phyloP scores from a whole-genome alignment of 1,140 invertebrate genomes.

The Dendrolimus kikuchii region DNA sequence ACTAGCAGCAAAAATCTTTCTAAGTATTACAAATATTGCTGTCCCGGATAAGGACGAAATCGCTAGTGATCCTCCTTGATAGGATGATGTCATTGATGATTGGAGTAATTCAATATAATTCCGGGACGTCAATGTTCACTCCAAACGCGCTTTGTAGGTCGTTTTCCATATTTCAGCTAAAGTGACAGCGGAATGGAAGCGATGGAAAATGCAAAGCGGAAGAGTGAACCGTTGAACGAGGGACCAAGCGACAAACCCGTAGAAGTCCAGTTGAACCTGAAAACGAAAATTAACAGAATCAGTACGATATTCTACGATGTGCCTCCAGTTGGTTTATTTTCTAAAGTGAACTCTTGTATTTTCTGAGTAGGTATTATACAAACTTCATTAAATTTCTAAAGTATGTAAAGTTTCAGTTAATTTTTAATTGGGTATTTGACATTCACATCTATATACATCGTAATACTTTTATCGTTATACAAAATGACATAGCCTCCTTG shows the following conservation, averaged over 20 bases:
- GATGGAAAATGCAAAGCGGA: constrained; percentile 96
- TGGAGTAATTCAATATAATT: constrained; percentile 27
- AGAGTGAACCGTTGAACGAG: constrained; percentile 94
- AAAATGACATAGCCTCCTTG: too few species aligned
- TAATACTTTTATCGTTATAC: too few species aligned
- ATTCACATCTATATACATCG: too few species aligned
- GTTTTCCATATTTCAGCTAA: constrained; percentile 99
- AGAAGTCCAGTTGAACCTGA: constrained; percentile 90
- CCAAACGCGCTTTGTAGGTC: constrained; percentile 92
- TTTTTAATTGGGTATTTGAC: too few species aligned
- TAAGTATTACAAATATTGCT: constrained; percentile 56
- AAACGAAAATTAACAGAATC: constrained; percentile 12
- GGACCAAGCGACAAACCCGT: constrained; percentile 94
- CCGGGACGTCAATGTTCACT: constrained; percentile 70
- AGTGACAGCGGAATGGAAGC: constrained; percentile 97
- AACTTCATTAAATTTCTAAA: too few species aligned
- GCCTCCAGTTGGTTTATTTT: too few species aligned
- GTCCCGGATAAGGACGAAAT: constrained; percentile 63
- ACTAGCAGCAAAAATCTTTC: constrained; percentile 43
- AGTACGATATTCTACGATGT: background rate
- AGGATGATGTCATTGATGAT: constrained; percentile 23
- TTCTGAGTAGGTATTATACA: too few species aligned
- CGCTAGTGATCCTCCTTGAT: constrained; percentile 24
- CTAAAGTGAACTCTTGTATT: too few species aligned
- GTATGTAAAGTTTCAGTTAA: too few species aligned